Evolutionary conservation across 2,113 vertebrate genomes (phyloP).

Genomic region (Lamprotornis superbus): DNA sequence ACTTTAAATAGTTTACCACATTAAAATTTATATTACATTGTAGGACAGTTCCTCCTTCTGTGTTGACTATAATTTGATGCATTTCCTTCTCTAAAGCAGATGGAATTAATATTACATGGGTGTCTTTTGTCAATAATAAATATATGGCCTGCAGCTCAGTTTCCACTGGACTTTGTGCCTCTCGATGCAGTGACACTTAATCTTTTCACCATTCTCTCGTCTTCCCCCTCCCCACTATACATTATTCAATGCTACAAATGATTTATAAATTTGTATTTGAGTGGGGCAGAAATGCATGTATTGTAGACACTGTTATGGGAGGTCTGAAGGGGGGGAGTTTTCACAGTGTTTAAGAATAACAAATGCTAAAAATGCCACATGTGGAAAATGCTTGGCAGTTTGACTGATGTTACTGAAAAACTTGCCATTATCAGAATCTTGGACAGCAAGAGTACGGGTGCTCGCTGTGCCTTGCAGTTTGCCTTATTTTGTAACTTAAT

Average conservation of each 20-base stretch:
- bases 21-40: not conserved
- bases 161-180: not conserved
- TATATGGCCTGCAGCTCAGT: not conserved
- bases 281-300: accelerated
- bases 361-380: not conserved
- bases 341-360: not conserved
- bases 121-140: not conserved
- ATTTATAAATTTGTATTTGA: not conserved
- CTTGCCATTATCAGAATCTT: accelerated
- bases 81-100: not conserved
- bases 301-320: not conserved
- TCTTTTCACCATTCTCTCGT: not conserved
- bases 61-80: not conserved
- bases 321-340: not conserved
- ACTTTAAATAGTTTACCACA: not conserved
- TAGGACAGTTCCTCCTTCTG: not conserved
- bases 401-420: not conserved
- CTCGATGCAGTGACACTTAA: not conserved
- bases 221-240: too few species aligned
- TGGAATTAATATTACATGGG: not conserved
- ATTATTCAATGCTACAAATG: not conserved
- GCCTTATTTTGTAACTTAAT: not conserved
- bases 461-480: not conserved
- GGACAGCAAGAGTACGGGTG: accelerated
- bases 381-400: not conserved